Conservation (phyloP, 2,888 invertebrate species). For the Zygaena filipendulae region DNA sequence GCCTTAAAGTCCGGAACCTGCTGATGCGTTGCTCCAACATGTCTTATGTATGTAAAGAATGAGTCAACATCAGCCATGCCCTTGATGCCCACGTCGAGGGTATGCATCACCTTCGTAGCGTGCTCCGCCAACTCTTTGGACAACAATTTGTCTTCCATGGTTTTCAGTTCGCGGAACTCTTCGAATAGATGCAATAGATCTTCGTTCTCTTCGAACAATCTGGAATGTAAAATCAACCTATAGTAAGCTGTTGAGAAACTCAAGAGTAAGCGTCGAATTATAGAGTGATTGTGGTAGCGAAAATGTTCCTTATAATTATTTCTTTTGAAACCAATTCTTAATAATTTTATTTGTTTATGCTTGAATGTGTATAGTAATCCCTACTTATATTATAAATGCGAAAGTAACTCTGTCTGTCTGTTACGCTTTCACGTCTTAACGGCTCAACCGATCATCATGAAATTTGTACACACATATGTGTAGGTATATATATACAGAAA, state of each 20-base stretch:
- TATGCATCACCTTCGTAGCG: conserved; percentile 88
- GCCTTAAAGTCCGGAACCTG: conserved; percentile 86
- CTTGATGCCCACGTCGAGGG: conserved; percentile 88
- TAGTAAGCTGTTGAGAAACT: not conserved
- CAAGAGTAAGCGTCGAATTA: too few species aligned
- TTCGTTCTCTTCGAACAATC: conserved; percentile 86
- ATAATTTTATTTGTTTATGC: too few species aligned
- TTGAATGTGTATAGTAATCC: too few species aligned
- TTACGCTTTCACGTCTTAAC: too few species aligned
- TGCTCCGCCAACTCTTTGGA: conserved; percentile 88
- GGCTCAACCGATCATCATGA: too few species aligned
- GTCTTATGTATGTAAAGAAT: conserved; percentile 81
- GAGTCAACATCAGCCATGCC: conserved; percentile 83
- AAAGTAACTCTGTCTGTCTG: too few species aligned
- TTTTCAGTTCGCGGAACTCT: conserved; percentile 79
- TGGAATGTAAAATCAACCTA: conserved; percentile 38
- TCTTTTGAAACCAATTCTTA: too few species aligned
- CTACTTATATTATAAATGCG: too few species aligned
- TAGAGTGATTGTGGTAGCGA: too few species aligned
- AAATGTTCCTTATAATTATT: too few species aligned
- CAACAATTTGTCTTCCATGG: conserved; percentile 78
- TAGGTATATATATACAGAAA: too few species aligned
- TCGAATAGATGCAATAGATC: conserved; percentile 81
- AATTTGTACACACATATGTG: too few species aligned
- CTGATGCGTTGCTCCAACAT: conserved; percentile 84